Conservation (phyloP, 2,797 vertebrate genomes). For the Merluccius polli region DNA sequence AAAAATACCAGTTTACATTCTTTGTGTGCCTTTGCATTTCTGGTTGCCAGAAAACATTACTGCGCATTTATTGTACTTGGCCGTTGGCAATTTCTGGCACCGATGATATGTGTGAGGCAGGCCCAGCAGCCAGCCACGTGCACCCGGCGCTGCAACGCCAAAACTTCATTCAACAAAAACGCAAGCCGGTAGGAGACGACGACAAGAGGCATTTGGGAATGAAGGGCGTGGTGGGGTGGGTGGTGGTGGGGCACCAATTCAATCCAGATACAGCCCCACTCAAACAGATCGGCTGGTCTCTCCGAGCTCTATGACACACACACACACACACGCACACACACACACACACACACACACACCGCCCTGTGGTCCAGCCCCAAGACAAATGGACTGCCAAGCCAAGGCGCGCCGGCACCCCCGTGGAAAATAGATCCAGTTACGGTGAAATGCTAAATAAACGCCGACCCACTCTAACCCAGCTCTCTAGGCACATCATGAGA, state of each 20-base stretch:
- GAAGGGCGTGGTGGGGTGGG: conserved; percentile 42
- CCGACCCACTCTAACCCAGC: conserved; percentile 32
- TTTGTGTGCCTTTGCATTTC: conserved; percentile 11
- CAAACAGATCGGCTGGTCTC: too few relatives aligned
- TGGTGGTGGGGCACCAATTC: conserved; percentile 48
- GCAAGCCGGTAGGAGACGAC: too few relatives aligned
- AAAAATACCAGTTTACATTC: neutral
- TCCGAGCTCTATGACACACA: conserved; percentile 35
- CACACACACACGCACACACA: conserved; percentile 39
- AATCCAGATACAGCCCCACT: conserved; percentile 60
- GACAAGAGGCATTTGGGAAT: too few relatives aligned
- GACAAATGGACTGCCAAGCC: conserved; percentile 62
- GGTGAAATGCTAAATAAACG: conserved; percentile 40
- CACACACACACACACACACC: conserved; percentile 68
- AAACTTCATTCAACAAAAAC: conserved; percentile 65
- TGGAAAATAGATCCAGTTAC: conserved; percentile 63
- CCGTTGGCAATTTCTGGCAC: conserved; percentile 37
- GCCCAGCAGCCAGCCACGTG: conserved; percentile 67
- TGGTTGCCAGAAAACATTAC: conserved; percentile 18
- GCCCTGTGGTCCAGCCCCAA: conserved; percentile 51
- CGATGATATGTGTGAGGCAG: conserved; percentile 48
- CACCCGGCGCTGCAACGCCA: conserved; percentile 44
- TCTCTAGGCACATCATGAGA: conserved; percentile 19
- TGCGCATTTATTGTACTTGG: conserved; percentile 38
- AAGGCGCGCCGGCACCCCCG: conserved; percentile 44